Percentiles rank a stretch among this genome's conserved stretches.
Conservation (phyloP, 1,140 invertebrate species). For the Cryptotermes secundus region DNA sequence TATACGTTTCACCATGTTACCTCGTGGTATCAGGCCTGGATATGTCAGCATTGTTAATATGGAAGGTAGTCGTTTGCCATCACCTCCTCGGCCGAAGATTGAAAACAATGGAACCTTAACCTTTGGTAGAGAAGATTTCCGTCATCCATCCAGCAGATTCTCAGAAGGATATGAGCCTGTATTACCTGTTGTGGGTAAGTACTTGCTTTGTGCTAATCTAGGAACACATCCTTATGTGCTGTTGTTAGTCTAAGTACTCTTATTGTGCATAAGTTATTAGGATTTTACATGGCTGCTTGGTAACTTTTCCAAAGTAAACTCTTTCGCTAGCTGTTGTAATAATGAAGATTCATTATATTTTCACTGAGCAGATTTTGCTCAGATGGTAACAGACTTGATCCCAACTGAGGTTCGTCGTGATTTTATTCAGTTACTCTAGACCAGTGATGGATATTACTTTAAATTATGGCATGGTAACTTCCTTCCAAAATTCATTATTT, state of each 20-base stretch:
- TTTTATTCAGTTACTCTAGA: too few species aligned
- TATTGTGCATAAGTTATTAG: too few species aligned
- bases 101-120: conserved; percentile 37
- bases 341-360: background rate
- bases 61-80: conserved; percentile 51
- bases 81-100: conserved; percentile 35
- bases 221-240: too few species aligned
- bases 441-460: too few species aligned
- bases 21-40: conserved; percentile 70
- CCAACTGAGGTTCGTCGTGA: too few species aligned
- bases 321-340: background rate
- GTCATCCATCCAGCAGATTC: conserved; percentile 23
- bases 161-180: conserved; percentile 36
- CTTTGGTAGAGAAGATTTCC: conserved; percentile 17
- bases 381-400: too few species aligned
- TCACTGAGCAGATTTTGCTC: too few species aligned
- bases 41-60: conserved; percentile 68
- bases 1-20: conserved; percentile 77
- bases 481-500: too few species aligned
- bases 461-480: too few species aligned
- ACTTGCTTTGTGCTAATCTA: background rate
- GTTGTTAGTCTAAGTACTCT: too few species aligned
- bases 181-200: conserved; percentile 38
- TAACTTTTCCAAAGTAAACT: too few species aligned
- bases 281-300: too few species aligned